phyloP scores from a whole-genome alignment of 2,888 invertebrate genomes.

The Apoda limacodes region DNA sequence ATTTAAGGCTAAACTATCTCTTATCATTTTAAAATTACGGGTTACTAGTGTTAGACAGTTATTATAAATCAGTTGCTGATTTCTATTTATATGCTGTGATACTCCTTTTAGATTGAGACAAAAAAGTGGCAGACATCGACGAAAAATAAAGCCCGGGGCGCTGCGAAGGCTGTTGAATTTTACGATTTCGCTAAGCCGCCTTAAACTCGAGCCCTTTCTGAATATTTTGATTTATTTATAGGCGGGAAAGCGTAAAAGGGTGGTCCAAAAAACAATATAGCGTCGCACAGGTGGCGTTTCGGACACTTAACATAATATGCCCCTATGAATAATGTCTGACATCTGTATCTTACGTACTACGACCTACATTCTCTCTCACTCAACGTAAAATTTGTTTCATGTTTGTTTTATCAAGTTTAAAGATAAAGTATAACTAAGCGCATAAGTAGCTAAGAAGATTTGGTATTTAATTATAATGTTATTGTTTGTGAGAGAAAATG shows the following conservation, averaged over 20 bases:
- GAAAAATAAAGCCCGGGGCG: slow-evolving; percentile 60
- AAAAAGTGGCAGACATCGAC: slow-evolving; percentile 56
- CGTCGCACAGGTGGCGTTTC: slow-evolving; percentile 39
- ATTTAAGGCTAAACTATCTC: too few species aligned
- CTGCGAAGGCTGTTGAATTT: slow-evolving; percentile 65
- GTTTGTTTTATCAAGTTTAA: too few species aligned
- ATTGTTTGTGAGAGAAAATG: slow-evolving; percentile 46
- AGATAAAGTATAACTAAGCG: too few species aligned
- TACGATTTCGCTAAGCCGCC: slow-evolving; percentile 69
- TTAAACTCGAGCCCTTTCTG: slow-evolving; percentile 67
- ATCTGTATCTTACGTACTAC: too few species aligned
- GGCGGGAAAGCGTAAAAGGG: slow-evolving; percentile 64
- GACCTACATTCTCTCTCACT: too few species aligned
- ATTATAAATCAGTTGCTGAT: too few species aligned
- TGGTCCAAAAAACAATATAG: slow-evolving; percentile 64
- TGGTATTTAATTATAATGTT: too few species aligned
- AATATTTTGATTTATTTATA: slow-evolving; percentile 71
- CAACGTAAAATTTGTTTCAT: too few species aligned
- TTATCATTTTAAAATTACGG: too few species aligned
- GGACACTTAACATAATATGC: slow-evolving; percentile 46
- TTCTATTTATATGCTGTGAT: slow-evolving; percentile 61
- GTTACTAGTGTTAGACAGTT: too few species aligned
- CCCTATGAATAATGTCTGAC: slow-evolving; percentile 28
- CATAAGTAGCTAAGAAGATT: slow-evolving; percentile 45
- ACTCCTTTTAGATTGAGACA: slow-evolving; percentile 65